Percentiles rank a stretch among this genome's conserved stretches.
phyloP scores from a whole-genome alignment of 2,888 invertebrate species.

The Drosophila putrida region DNA sequence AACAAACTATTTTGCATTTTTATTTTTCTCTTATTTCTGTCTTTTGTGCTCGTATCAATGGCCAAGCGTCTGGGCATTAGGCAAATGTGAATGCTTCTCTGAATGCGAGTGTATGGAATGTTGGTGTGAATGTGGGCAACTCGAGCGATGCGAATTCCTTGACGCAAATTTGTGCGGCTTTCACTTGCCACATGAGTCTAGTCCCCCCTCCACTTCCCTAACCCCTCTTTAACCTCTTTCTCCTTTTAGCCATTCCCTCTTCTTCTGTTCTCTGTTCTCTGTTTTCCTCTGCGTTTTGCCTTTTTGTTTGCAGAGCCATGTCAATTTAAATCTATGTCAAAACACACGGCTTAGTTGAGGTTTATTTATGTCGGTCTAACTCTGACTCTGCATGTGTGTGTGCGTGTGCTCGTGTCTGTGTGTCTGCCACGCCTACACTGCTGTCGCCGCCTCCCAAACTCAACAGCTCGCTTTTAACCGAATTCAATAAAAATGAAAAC shows the following conservation, averaged over 20 bases:
- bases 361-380: slow-evolving; percentile 77
- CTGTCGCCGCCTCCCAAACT: background rate
- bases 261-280: no score
- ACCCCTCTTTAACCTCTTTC: background rate
- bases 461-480: slow-evolving; percentile 25
- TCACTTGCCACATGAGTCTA: slow-evolving; percentile 44
- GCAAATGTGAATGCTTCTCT: slow-evolving; percentile 53
- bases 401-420: background rate
- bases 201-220: background rate
- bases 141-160: slow-evolving; percentile 64
- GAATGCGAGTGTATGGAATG: slow-evolving; percentile 14
- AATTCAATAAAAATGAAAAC: slow-evolving; percentile 78
- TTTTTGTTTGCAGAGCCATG: slow-evolving; percentile 73
- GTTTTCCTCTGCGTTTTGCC: slow-evolving; percentile 24
- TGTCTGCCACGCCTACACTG: slow-evolving; percentile 4
- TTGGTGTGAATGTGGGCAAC: slow-evolving; percentile 41
- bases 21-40: slow-evolving; percentile 51
- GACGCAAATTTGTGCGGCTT: slow-evolving; percentile 72
- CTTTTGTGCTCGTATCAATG: slow-evolving; percentile 57
- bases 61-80: slow-evolving; percentile 62
- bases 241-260: background rate
- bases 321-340: slow-evolving; percentile 82
- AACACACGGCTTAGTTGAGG: slow-evolving; percentile 81
- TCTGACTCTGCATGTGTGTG: slow-evolving; percentile 23
- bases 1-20: slow-evolving; percentile 81